A percentile compares a stretch with the other conserved stretches of the same genome.
Conservation (phyloP, 2,113 vertebrate genomes). For the Miniopterus natalensis region DNA sequence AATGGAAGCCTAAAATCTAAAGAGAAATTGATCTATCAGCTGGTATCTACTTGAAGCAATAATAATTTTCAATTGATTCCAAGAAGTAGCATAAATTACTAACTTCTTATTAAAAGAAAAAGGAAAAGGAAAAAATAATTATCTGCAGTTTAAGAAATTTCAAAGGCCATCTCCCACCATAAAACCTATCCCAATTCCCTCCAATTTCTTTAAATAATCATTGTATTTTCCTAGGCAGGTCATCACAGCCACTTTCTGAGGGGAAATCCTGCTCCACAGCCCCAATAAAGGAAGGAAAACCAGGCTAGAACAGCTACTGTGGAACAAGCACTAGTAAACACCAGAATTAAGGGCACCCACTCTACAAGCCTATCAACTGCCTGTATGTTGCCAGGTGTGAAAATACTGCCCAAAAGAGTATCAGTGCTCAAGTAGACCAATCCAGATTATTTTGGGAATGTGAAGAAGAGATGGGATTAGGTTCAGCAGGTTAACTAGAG, state of each 20-base stretch:
- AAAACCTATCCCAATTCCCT: neutral
- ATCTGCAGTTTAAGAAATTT: constrained; percentile 46
- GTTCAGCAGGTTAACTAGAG: neutral
- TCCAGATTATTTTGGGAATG: neutral
- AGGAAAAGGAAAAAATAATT: neutral
- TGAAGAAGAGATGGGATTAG: neutral
- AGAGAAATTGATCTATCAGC: neutral
- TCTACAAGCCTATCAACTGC: neutral
- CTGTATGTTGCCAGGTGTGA: neutral
- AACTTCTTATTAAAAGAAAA: constrained; percentile 56
- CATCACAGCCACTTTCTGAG: neutral
- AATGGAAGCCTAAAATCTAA: neutral
- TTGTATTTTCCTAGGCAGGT: constrained; percentile 10
- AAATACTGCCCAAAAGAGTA: constrained; percentile 13
- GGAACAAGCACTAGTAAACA: neutral
- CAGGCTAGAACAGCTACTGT: neutral
- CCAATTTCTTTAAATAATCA: constrained; percentile 41
- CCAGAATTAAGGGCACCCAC: neutral
- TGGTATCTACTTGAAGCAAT: constrained; percentile 31
- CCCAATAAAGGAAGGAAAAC: neutral
- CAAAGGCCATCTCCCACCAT: constrained; percentile 5
- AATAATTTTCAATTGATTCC: constrained; percentile 22
- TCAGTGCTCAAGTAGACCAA: neutral
- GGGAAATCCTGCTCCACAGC: neutral
- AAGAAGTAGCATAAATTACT: constrained; percentile 35